A percentile compares a stretch with the other conserved stretches of the same genome.
Conservation (phyloP, 2,888 invertebrate genomes). For the Craniophora ligustri region DNA sequence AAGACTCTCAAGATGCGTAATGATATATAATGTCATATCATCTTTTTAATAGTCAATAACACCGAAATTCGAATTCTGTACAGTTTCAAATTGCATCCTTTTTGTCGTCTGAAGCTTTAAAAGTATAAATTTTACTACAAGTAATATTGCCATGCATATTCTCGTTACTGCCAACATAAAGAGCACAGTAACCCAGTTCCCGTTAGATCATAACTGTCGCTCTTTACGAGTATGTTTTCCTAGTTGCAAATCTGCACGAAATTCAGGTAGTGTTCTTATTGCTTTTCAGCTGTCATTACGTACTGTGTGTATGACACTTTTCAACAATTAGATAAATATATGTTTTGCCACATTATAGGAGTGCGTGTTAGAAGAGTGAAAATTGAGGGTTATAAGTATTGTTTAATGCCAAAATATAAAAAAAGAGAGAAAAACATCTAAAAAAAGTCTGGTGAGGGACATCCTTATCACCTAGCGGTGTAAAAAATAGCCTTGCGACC, state of each 20-base stretch:
- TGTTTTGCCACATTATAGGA: too few relatives aligned
- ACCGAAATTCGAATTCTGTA: neutral
- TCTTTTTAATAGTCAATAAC: too few relatives aligned
- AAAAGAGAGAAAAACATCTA: too few relatives aligned
- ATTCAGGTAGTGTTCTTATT: constrained; percentile 5
- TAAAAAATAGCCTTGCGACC: too few relatives aligned
- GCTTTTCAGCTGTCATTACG: neutral
- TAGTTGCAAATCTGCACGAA: constrained; percentile 22
- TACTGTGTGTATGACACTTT: constrained; percentile 2
- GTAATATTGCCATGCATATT: constrained; percentile 16
- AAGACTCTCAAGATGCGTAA: too few relatives aligned
- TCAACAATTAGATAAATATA: too few relatives aligned
- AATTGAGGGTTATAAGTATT: too few relatives aligned
- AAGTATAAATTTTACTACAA: constrained; percentile 1
- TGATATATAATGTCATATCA: neutral
- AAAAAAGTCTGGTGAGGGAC: too few relatives aligned
- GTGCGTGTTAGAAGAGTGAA: too few relatives aligned
- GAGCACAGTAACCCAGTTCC: constrained; percentile 30
- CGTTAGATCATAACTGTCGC: constrained; percentile 37
- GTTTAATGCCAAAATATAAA: too few relatives aligned
- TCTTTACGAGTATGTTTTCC: constrained; percentile 29
- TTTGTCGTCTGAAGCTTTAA: neutral
- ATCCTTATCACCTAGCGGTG: too few relatives aligned
- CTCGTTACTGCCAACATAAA: constrained; percentile 19
- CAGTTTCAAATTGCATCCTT: neutral